phyloP scores from a whole-genome alignment of 92 coral and sea anemone genomes.

The Parazoanthus darwini region DNA sequence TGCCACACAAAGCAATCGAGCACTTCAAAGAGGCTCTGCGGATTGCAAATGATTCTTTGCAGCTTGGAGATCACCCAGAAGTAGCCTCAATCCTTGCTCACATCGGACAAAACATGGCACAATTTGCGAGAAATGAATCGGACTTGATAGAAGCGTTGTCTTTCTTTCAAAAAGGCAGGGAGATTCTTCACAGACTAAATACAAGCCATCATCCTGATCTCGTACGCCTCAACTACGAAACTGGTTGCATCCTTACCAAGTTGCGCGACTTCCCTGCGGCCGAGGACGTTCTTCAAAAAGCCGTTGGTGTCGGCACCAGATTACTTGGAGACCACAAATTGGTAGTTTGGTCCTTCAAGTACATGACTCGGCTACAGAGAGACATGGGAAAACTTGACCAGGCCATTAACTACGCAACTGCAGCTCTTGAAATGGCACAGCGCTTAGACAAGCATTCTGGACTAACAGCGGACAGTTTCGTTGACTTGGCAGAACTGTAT shows the following conservation, averaged over 20 bases:
- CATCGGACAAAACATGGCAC: constrained; percentile 5
- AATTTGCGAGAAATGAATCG: background rate
- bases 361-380: constrained; percentile 7
- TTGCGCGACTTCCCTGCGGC: background rate
- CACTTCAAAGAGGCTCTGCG: background rate
- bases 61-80: constrained; percentile 5
- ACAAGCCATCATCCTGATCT: background rate
- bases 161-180: background rate
- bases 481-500: constrained; percentile 7
- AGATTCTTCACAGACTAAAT: background rate
- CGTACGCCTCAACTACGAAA: background rate
- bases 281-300: background rate
- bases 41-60: background rate
- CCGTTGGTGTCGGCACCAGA: background rate
- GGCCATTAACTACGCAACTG: background rate
- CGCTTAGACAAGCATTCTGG: constrained; percentile 10
- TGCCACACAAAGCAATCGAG: background rate
- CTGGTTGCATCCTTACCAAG: background rate
- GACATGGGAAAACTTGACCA: background rate
- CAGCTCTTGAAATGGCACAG: constrained; percentile 18
- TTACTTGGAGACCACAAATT: constrained; percentile 19
- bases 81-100: background rate
- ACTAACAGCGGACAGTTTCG: constrained; percentile 7
- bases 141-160: background rate
- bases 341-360: constrained; percentile 19